Evolutionary conservation across 2,113 vertebrate genomes (phyloP).

Genomic region (Peromyscus leucopus): DNA sequence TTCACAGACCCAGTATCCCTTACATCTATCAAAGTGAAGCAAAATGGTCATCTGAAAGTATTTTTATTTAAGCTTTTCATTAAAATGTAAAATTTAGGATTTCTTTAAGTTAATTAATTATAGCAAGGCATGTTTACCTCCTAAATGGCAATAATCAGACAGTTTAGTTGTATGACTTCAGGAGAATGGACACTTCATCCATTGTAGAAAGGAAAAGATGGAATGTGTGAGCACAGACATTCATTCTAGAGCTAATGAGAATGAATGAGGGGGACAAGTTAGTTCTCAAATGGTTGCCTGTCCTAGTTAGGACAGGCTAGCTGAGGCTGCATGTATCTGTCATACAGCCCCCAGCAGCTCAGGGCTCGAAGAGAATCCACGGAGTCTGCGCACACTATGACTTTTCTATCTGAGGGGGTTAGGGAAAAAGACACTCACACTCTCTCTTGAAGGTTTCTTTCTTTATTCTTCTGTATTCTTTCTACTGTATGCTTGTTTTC

Average conservation of each 20-base stretch:
- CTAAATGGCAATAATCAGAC: not conserved
- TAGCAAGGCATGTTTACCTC: not conserved
- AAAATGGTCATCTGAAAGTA: not conserved
- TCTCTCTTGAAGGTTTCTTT: too few species aligned
- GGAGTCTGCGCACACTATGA: too few species aligned
- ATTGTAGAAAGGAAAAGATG: not conserved
- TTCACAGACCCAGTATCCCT: too few species aligned
- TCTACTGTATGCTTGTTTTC: too few species aligned
- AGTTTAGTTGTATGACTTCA: not conserved
- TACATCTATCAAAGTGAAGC: not conserved
- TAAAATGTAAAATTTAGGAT: not conserved
- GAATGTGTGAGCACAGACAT: not conserved
- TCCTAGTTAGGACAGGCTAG: not conserved
- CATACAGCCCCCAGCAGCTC: not conserved
- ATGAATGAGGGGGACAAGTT: too few species aligned
- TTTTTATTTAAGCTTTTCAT: not conserved
- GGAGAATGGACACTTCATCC: not conserved
- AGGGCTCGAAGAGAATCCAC: too few species aligned
- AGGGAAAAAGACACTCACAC: too few species aligned
- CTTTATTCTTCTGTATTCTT: too few species aligned
- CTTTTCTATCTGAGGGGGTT: too few species aligned
- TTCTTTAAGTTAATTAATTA: not conserved
- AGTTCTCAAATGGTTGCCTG: not conserved
- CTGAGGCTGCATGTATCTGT: not conserved
- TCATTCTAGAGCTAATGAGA: not conserved